Evolutionary conservation across 2,888 invertebrate genomes (phyloP), one percentile per base, ranked within the genome.

Genomic region (Labia minor): DNA sequence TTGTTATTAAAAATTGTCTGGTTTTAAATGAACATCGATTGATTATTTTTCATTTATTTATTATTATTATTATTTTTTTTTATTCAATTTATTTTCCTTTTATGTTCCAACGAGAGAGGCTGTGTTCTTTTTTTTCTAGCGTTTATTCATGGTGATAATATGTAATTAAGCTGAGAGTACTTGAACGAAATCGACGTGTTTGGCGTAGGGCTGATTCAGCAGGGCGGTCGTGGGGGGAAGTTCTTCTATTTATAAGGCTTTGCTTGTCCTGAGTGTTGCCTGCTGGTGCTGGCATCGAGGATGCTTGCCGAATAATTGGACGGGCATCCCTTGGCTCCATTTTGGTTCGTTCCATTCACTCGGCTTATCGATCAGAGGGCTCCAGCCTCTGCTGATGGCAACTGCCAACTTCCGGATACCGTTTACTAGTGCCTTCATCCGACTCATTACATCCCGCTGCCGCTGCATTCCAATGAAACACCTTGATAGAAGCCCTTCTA

Each of bases 171-270:
- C 49, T 16, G 49, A 49, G 49, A 16, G 49, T 49, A 16, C 49
- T 49, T 49, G 49, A 16, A 49, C 49, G 49, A 49, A 16, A 49
- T 49, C 6, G 49, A 14, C 49, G 49, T 16, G 11, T 33, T 33
- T 33, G 14, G 49, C n/a, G 49, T 14, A n/a, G 49, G 49, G 49
- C 49, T 49, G 49, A 49, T 16, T 49, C 49, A 16, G 16, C 16
- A 16, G 49, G 14, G 49, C n/a, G 33, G 11, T 49, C 2, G 49
- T 49, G 49, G 8, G 3, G 49, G 49, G 4, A 26, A 8, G 49
- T 49, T 49, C 49, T 49, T 49, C 49, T 49, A 49, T 49, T 49
- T 49, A 49, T 49, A 49, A 49, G 49, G 49, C 49, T 14, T 49
- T 14, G 14, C 16, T 16, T 16, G 3, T 14, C 8, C 49, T 16